phyloP scores from a whole-genome alignment of 2,888 invertebrate genomes.

The Ormyrus pomaceus region DNA sequence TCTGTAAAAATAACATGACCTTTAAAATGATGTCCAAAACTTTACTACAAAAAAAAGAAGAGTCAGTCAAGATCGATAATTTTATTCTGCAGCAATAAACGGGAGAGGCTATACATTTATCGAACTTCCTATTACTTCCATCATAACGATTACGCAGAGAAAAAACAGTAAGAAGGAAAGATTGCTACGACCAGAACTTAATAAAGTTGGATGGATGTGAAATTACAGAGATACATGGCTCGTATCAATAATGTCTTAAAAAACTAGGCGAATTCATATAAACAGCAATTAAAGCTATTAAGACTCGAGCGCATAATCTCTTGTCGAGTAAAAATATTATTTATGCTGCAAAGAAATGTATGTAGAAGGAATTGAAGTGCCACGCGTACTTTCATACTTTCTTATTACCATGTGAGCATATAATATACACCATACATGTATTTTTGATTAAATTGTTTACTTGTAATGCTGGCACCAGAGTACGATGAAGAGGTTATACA shows the following conservation, averaged over 20 bases:
- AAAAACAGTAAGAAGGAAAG: background rate
- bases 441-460: constrained; percentile 38
- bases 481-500: constrained; percentile 20
- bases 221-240: background rate
- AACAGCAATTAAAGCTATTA: background rate
- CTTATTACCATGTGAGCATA: constrained; percentile 17
- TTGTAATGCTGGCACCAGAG: constrained; percentile 16
- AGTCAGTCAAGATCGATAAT: constrained; percentile 14
- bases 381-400: constrained; percentile 21
- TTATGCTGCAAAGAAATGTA: constrained; percentile 2
- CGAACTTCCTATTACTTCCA: constrained; percentile 19
- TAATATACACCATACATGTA: constrained; percentile 28
- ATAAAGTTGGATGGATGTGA: background rate
- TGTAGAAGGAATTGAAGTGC: background rate
- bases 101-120: constrained; percentile 26
- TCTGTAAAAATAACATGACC: too few relatives aligned
- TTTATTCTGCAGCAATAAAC: constrained; percentile 5
- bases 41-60: background rate
- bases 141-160: constrained; percentile 1
- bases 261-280: constrained; percentile 15
- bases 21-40: too few relatives aligned
- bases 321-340: background rate
- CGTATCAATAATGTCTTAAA: constrained; percentile 1
- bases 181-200: background rate
- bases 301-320: constrained; percentile 1